Evolutionary conservation across 2,113 vertebrate genomes (phyloP), one percentile per base, ranked within the genome.

Genomic region (Symphodus melops): DNA sequence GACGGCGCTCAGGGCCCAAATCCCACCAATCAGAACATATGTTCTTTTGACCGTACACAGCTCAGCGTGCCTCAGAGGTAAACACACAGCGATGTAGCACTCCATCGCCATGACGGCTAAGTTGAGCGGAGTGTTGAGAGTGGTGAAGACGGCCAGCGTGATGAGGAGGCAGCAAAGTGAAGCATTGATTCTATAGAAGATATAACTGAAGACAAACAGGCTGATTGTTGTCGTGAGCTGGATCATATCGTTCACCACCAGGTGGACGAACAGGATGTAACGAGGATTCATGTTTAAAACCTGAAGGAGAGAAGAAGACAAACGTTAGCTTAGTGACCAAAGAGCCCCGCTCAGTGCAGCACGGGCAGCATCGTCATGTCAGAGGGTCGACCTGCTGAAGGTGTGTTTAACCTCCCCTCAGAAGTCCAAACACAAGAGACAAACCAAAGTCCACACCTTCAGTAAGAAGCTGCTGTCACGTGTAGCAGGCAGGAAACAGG

Each of bases 101-200:
- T 94, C 94, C n/a, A 89, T 37, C 0, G 91, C 92, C 94, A 94
- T 93, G 57, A 91, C 88, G 0, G 91, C 92, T 75, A 94, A 83
- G 70, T 89, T 94, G 57, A 94, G 75, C 4, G 93, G 92, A 1
- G 89, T 92, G 82, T 88, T 93, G 41, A 89, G 84, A 5, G 86
- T 86, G 57, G 87, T 71, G 64, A 86, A 60, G 5, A 89, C 10
- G 0, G 81, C 44, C 0, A 89, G 0, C 16, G 89, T 56, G n/a
- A 8, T 28, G 1, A 91, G 39, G 9, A 56, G 1, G 28, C 13
- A 79, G 5, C 89, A 91, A n/a, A 83, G 0, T 0, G 72, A 86
- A 5, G 72, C 75, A 1, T 46, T 82, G 8, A 92, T 56, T 8
- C 20, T 79, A 68, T 85, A 82, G 55, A 89, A 0, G 60, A 37